Base-by-base conservation (phyloP, 2,113 vertebrate species). In the Donacobius atricapilla region DNA sequence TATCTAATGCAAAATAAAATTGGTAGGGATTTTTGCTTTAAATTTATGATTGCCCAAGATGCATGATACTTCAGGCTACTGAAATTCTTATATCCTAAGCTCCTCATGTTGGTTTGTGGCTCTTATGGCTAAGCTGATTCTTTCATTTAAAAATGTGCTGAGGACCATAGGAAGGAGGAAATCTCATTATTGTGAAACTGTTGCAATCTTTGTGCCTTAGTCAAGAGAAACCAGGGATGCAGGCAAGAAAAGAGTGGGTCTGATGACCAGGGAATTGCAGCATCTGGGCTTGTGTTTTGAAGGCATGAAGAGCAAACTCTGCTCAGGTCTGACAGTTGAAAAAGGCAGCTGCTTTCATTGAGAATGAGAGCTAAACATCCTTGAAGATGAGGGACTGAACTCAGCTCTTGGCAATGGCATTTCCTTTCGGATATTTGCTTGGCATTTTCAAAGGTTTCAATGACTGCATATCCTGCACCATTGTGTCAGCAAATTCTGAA, bases 101-200 rank as follows among this genome's bases (percentile, higher is more conserved):
- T 93, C 51, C 47, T 58, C 35, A 1, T 89, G 57, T 93, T 80
- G 86, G 58, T 81, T 81, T 90, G 86, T 51, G 60, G 27, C 35
- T 93, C 48, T 68, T 85, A 47, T 3, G 63, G 44, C 57, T 83
- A 93, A 96, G 81, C 58, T 90, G 73, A 58, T 92, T 93, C 75
- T 95, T 92, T 93, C 24, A 81, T 83, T 94, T 95, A 23, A 78
- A 94, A 96, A 83, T 87, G 54, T 65, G 80, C 87, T 83, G 85
- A 79, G 76, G 76, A 90, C 51, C 0, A 0, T 27, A 92, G 68
- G 87, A 92, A 86, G 54, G 75, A 60, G 31, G 48, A 94, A 91
- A 51, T 48, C 48, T 90, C 23, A 35, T 84, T 89, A 42, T 35
- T 91, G 25, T 90, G 30, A 57, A 94, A 48, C 53, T 87, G 48